Evolutionary conservation across 2,113 vertebrate species (phyloP).

Genomic region (Kryptolebias marmoratus): DNA sequence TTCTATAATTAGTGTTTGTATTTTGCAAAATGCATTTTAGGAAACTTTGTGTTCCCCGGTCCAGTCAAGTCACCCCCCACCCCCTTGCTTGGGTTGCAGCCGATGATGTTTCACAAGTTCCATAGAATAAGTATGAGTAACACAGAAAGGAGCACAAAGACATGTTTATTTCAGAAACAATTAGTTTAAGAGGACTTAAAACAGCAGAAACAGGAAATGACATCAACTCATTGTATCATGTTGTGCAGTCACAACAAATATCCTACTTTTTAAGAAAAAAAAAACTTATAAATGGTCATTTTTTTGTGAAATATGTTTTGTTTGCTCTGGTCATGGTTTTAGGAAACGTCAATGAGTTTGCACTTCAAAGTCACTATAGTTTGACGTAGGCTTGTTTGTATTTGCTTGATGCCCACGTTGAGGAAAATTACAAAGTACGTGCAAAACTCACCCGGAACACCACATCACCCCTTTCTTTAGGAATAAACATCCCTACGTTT

Average conservation of each 20-base stretch:
- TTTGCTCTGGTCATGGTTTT: not conserved
- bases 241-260: not conserved
- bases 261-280: not conserved
- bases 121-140: not conserved
- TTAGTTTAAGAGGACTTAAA: not conserved
- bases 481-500: slow-evolving; percentile 25
- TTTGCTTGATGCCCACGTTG: not conserved
- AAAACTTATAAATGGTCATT: not conserved
- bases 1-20: not conserved
- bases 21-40: not conserved
- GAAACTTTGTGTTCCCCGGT: not conserved
- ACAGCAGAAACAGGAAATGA: not conserved
- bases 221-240: not conserved
- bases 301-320: not conserved
- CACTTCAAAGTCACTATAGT: not conserved
- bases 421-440: slow-evolving; percentile 25
- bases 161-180: too few relatives aligned
- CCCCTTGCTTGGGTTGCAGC: not conserved
- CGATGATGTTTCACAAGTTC: not conserved
- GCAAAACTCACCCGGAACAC: not conserved
- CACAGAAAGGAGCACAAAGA: too few relatives aligned
- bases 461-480: not conserved
- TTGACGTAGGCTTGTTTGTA: slow-evolving; percentile 5
- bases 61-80: not conserved
- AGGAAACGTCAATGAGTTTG: not conserved